Conservation (phyloP, 2,113 vertebrate species). For the Protobothrops flavoviridis region DNA sequence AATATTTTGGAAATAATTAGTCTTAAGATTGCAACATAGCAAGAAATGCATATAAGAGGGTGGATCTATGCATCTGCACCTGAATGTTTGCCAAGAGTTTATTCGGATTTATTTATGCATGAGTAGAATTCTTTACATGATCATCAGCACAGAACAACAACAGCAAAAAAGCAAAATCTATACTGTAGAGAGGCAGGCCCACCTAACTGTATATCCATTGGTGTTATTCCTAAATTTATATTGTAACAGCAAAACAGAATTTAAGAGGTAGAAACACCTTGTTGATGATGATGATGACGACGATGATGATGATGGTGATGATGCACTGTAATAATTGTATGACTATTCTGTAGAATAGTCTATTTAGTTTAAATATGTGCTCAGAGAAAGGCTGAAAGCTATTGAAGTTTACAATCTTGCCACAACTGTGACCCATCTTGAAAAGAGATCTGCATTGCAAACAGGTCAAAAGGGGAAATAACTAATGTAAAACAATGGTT, state of each 20-base stretch:
- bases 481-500: slow-evolving; percentile 24
- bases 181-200: background rate
- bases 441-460: slow-evolving; percentile 50
- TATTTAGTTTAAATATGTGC: background rate
- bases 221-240: background rate
- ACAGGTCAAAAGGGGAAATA: slow-evolving; percentile 44
- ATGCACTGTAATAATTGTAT: background rate
- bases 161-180: background rate
- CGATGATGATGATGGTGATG: rapidly evolving
- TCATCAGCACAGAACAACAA: background rate
- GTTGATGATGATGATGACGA: rapidly evolving
- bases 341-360: background rate
- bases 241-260: background rate
- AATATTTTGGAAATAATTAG: background rate
- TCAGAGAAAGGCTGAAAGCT: background rate
- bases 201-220: background rate
- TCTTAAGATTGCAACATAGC: background rate
- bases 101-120: background rate
- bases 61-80: background rate
- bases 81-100: background rate
- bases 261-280: background rate
- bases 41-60: background rate
- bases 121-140: background rate
- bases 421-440: slow-evolving; percentile 44
- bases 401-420: slow-evolving; percentile 22